Conservation (phyloP, 2,888 invertebrate genomes). For the Tachina fera region DNA sequence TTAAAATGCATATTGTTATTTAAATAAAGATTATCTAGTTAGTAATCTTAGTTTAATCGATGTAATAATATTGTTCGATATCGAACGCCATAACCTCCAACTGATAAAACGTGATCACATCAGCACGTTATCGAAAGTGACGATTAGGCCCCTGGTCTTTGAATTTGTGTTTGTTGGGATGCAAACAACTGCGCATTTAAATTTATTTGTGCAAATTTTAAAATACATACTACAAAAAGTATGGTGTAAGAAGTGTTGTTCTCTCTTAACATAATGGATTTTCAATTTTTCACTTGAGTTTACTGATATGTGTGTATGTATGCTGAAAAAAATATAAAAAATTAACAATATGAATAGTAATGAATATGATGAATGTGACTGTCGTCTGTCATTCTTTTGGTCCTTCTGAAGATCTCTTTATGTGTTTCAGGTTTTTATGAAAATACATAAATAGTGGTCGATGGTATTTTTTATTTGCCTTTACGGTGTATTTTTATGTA, state of each 20-base stretch:
- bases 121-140: too few species aligned
- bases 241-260: constrained; percentile 47
- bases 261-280: constrained; percentile 64
- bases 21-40: too few species aligned
- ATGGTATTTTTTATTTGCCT: constrained; percentile 5
- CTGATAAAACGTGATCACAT: too few species aligned
- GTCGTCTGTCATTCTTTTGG: background rate
- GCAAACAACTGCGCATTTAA: constrained; percentile 8
- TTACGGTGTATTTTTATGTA: background rate
- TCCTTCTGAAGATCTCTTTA: background rate
- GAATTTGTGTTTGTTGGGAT: background rate
- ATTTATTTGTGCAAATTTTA: constrained; percentile 5
- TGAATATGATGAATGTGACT: constrained; percentile 28
- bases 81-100: too few species aligned
- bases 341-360: constrained; percentile 25
- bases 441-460: constrained; percentile 29
- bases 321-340: background rate
- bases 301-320: constrained; percentile 6
- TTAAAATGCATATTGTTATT: too few species aligned
- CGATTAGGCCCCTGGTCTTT: too few species aligned
- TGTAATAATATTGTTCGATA: too few species aligned
- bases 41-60: too few species aligned
- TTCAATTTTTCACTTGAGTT: constrained; percentile 72
- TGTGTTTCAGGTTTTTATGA: constrained; percentile 8
- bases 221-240: constrained; percentile 27